A percentile compares a stretch with the other conserved stretches of the same genome.
Conservation (phyloP, 37 sponge, comb jelly and placozoan genomes). For the Aphrocallistes beatrix region DNA sequence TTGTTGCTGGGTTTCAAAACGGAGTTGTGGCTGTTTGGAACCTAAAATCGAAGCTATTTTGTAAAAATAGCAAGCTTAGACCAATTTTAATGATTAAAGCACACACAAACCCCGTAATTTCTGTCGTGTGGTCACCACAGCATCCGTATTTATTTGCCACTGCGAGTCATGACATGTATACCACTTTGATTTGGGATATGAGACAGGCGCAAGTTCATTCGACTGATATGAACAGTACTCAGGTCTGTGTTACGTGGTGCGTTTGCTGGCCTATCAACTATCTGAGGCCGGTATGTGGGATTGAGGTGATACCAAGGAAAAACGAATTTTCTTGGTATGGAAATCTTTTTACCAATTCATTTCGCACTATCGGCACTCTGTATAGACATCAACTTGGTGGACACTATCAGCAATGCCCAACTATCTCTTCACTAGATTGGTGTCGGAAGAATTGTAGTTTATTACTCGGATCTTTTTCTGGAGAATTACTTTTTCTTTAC, state of each 20-base stretch:
- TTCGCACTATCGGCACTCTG: background rate
- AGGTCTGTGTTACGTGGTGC: background rate
- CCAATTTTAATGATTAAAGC: background rate
- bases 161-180: background rate
- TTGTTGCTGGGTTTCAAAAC: background rate
- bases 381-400: background rate
- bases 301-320: background rate
- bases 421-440: background rate
- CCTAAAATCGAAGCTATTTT: background rate
- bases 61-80: background rate
- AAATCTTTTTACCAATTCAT: background rate
- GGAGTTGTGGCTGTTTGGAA: background rate
- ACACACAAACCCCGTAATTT: background rate
- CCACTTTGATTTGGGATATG: background rate
- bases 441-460: background rate
- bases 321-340: background rate
- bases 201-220: background rate
- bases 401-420: background rate
- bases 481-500: background rate
- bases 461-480: background rate
- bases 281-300: constrained; percentile 1
- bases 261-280: background rate
- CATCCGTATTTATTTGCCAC: background rate
- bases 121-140: background rate
- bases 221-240: background rate